Evolutionary conservation across 1,140 invertebrate genomes (phyloP), one percentile per base, ranked within the genome.

Genomic region (Drosophila kepulauana): DNA sequence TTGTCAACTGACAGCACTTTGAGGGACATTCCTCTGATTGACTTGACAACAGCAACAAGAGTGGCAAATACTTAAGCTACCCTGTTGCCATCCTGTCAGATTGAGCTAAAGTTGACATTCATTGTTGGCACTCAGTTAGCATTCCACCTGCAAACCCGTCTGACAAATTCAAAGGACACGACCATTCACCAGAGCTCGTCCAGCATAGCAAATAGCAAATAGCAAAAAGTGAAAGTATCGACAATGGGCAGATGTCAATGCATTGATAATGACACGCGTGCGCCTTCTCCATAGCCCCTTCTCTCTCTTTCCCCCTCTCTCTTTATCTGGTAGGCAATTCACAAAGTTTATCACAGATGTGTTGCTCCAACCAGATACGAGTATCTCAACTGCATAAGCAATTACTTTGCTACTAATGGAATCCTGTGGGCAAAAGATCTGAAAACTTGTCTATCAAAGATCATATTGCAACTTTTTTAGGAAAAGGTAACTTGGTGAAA

Each of bases 261-360:
- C 87, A 87, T 87, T 80, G 51, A 56, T 62, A 78, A 87, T 84
- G 81, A 74, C 38, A 69, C 71, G 57, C 71, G 64, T 74, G 71
- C 71, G 56, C 38, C 33, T 25, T 13, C 48, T 30, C 59, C 8
- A 30, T 38, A 4, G 10, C 25, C 20, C 20, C 3, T 25, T 25
- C 20, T 35, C 25, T 54, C 13, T 65, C 25, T 65, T 0, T 45
- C 1, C 11, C 20, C 15, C 20, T 46, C n/a, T 45, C 20, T n/a
- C 8, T 33, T 25, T 54, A 25, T n/a, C 7, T n/a, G 1, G 10
- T 13, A 41, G 35, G 35, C 6, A 7, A 38, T 38, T 51, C 51
- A 45, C 20, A 38, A 48, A 45, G 38, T 46, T 68, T 41, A 61
- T 68, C 48, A 61, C 16, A 67, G 67, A 69, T 73, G 64, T 38